Evolutionary conservation across 2,113 vertebrate species (phyloP).

Genomic region (Noturus placidus): DNA sequence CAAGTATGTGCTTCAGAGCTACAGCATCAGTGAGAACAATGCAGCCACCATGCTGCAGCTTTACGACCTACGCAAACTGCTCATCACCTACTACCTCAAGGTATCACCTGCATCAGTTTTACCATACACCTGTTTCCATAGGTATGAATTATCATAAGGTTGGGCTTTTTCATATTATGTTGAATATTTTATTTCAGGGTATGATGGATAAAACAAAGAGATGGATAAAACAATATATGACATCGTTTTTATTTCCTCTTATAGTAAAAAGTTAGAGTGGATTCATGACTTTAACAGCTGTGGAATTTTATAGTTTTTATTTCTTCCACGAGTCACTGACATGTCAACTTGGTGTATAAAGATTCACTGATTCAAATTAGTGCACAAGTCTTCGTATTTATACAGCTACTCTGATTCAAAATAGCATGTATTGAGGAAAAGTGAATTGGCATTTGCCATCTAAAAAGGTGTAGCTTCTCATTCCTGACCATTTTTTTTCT

Average conservation of each 20-base stretch:
- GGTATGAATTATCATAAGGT: neutral
- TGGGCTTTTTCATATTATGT: neutral
- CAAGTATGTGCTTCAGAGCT: conserved; percentile 95
- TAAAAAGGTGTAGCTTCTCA: neutral
- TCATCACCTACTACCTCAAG: conserved; percentile 95
- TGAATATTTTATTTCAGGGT: neutral
- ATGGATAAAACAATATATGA: neutral
- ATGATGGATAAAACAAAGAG: neutral
- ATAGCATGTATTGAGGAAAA: neutral
- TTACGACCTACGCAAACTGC: conserved; percentile 91
- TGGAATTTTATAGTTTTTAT: neutral
- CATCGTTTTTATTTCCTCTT: no score
- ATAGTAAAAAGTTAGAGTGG: neutral
- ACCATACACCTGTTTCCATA: neutral
- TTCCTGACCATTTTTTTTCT: neutral
- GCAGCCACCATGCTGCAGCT: conserved; percentile 96
- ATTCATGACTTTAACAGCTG: neutral
- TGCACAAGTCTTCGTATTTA: neutral
- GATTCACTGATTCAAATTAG: neutral
- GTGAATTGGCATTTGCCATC: neutral
- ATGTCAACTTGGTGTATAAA: neutral
- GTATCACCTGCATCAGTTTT: conserved; percentile 49
- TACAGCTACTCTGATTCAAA: neutral
- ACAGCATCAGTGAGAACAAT: conserved; percentile 95
- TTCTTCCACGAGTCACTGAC: neutral